Evolutionary conservation across 2,797 vertebrate species (phyloP).

Genomic region (Syncerus caffer): DNA sequence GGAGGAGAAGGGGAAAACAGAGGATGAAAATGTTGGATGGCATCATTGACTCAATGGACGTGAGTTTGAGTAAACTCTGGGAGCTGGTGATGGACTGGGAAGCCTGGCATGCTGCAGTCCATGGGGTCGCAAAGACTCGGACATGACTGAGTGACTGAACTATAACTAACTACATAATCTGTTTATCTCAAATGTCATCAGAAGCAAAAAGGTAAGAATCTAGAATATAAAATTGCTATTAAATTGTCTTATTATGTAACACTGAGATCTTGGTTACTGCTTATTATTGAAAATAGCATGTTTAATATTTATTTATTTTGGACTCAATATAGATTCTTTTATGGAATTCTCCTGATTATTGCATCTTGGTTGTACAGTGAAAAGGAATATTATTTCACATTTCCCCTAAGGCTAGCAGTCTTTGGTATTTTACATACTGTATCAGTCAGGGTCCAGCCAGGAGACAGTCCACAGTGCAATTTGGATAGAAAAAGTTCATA

Average conservation of each 20-base stretch:
- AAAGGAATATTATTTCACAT: background rate
- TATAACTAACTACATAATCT: background rate
- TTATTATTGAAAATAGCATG: background rate
- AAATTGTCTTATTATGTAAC: background rate
- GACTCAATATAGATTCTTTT: background rate
- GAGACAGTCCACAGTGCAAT: background rate
- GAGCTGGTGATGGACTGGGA: background rate
- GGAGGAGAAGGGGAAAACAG: too few relatives aligned
- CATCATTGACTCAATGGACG: fast-evolving
- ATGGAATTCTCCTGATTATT: background rate
- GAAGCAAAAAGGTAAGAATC: background rate
- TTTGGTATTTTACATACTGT: background rate
- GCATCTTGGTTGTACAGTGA: background rate
- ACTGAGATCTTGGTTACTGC: background rate
- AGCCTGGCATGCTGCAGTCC: fast-evolving
- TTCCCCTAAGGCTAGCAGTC: background rate
- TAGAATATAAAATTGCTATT: background rate
- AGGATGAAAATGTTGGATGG: too few relatives aligned
- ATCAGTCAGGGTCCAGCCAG: background rate
- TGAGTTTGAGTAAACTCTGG: fast-evolving
- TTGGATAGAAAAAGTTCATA: background rate
- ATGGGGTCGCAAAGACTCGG: fast-evolving
- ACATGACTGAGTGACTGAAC: background rate
- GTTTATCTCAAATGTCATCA: background rate
- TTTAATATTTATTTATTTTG: background rate